Base-by-base conservation (phyloP, 1,140 invertebrate genomes). In the Orussus abietinus region DNA sequence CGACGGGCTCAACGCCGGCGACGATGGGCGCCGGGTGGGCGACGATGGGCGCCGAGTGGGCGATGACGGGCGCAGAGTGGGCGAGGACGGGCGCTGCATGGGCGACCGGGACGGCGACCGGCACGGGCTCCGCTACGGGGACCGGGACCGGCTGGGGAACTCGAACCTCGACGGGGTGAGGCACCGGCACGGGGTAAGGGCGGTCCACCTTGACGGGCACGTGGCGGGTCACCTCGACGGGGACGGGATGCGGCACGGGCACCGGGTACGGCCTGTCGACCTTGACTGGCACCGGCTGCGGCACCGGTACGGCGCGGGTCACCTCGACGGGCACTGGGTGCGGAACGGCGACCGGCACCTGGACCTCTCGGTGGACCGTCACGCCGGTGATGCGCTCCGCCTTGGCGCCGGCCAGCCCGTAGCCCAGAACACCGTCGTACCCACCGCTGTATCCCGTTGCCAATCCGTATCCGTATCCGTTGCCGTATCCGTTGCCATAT, bases 251-350 rank as follows among this genome's bases (percentile, higher is more conserved):
- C 1, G 55, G 43, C 2, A 62, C 59, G 10, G 52, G 45, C 0
- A 61, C 51, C 2, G 60, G 51, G 3, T 58, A 58, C 7, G 61
- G 58, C 22, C 59, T 51, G 15, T 61, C 57, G 1, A 62, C 49
- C n/a, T 48, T 57, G 19, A 53, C 41, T 1, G 56, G 54, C 3
- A 57, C 50, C 1, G 57, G 50, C 0, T 59, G 57, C 2, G 55
- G 46, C 5, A 59, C 45, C 2, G 53, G 44, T 1, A 62, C 48
- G 21, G 57, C 48, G 4, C 42, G 51, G 7, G 57, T 56, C 4
- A 64, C 51, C 32, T 55, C 54, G 12, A 57, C 47, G 0, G 60
- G 57, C 2, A 57, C 45, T 4, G 57, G 52, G 0, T 62, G 62
- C 0, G 59, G 54, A 3, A 59, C 49, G 1, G 54, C 49, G 2